A percentile compares a stretch with the other conserved stretches of the same genome.
phyloP scores from a whole-genome alignment of 2,888 invertebrate genomes.

The Stegana nigrithorax region DNA sequence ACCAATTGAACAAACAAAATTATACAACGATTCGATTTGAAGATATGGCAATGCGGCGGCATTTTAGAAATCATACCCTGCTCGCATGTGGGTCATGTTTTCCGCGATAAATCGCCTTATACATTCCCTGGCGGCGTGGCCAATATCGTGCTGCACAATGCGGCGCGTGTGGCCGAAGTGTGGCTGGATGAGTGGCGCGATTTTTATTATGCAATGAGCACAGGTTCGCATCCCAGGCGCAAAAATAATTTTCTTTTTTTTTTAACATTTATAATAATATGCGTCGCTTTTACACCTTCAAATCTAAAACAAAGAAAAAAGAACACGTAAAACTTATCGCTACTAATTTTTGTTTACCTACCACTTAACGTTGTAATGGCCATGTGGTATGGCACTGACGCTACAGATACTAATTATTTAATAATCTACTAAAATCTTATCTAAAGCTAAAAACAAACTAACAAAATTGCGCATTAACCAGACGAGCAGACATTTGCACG shows the following conservation, averaged over 20 bases:
- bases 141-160: constrained; percentile 97
- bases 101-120: constrained; percentile 98
- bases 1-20: neutral
- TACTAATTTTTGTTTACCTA: neutral
- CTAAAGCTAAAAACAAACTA: neutral
- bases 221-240: constrained; percentile 78
- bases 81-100: constrained; percentile 97
- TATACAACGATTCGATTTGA: constrained; percentile 42
- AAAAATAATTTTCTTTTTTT: neutral
- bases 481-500: neutral
- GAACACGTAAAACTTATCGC: neutral
- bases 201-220: constrained; percentile 99
- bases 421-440: no score
- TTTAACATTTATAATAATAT: neutral
- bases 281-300: constrained; percentile 12
- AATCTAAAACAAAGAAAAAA: constrained; percentile 30
- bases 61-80: constrained; percentile 95
- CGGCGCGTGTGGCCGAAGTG: constrained; percentile 97
- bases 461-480: neutral
- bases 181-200: constrained; percentile 99
- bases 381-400: neutral
- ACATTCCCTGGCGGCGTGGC: constrained; percentile 99
- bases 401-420: neutral
- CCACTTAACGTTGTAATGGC: no score
- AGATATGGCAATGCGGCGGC: constrained; percentile 98